Evolutionary conservation across 2,797 vertebrate species (phyloP).

Genomic region (Miichthys miiuy): DNA sequence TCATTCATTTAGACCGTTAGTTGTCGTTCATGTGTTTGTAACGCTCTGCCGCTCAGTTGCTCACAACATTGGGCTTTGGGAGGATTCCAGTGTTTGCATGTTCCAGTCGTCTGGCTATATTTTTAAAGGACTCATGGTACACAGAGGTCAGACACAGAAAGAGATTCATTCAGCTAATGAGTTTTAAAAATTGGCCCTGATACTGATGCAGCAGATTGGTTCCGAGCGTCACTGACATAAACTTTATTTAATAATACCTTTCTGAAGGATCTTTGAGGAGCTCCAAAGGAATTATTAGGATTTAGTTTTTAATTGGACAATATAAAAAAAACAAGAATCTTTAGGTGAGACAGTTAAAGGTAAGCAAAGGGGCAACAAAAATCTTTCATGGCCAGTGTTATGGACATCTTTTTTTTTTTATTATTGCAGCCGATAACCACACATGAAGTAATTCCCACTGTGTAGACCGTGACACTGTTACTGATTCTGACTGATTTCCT

Average conservation of each 20-base stretch:
- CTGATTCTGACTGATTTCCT: background rate
- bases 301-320: background rate
- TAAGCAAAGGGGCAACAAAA: background rate
- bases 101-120: background rate
- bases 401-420: background rate
- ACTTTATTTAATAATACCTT: background rate
- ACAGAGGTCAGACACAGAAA: background rate
- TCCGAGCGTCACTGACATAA: background rate
- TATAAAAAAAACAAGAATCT: background rate
- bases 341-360: background rate
- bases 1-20: background rate
- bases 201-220: background rate
- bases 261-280: background rate
- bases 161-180: background rate
- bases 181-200: constrained; percentile 5
- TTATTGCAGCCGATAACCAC: background rate
- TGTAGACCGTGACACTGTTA: background rate
- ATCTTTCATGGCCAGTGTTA: background rate
- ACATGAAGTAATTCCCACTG: background rate
- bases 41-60: background rate
- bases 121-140: background rate
- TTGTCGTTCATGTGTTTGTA: background rate
- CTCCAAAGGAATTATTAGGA: background rate
- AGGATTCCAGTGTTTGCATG: constrained; percentile 13
- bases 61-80: background rate